Evolutionary conservation across 2,888 invertebrate species (phyloP), one percentile per base, ranked within the genome.

Genomic region (Trachelus tabidus): DNA sequence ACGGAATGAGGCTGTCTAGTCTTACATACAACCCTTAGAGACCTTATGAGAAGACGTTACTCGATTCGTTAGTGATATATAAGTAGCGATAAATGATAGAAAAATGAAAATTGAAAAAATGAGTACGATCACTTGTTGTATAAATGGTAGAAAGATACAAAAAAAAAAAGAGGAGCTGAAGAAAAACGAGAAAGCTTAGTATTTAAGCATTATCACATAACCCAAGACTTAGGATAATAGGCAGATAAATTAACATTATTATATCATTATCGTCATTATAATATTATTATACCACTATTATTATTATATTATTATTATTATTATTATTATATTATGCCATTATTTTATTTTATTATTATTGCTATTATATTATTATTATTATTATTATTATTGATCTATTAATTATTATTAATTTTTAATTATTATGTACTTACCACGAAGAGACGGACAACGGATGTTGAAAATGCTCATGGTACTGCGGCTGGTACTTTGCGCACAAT

Each of bases 1-100:
- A 85, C 86, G 82, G 84, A 87, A 86, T 87, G 89, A 90, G 89
- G 88, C 87, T 89, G 88, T 90, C 90, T 91, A 91, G 91, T 91
- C 90, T 88, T 87, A 89, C 15, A 87, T 87, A 89, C 15, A 87
- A 88, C 86, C 88, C 89, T 89, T 88, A 85, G 86, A 87, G 84
- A 86, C 85, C 86, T 84, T 83, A 85, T 82, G 81, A 69, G 75
- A 83, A 79, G 80, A 83, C 81, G 83, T 87, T 81, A 83, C 84
- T 87, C 83, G 83, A 80, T 86, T 87, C 83, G 81, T 85, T 87
- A 86, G 85, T 82, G 84, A 78, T 79, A 84, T 83, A 73, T 84
- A 83, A 85, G 82, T 83, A 86, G 84, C 82, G 76, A 77, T 82
- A 37, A 68, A 77, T 77, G 73, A 34, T 69, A 73, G 68, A 68